Evolutionary conservation across 2,797 vertebrate species (phyloP).

Genomic region (Xiphophorus birchmanni): DNA sequence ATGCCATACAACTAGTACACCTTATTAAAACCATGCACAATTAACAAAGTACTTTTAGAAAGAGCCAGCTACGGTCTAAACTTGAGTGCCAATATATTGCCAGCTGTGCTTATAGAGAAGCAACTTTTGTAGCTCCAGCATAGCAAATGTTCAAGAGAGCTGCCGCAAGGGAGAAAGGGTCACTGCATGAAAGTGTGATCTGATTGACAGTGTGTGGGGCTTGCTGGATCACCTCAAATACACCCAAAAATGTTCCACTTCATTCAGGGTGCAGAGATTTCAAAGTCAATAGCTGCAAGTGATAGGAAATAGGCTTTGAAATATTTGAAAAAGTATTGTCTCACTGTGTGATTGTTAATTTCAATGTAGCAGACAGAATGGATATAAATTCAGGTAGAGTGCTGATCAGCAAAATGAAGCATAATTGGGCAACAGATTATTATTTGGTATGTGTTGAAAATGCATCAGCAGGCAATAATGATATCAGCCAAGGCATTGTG

Average conservation of each 20-base stretch:
- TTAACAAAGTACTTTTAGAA: conserved; percentile 47
- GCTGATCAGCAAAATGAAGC: not conserved
- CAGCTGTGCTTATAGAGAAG: conserved; percentile 51
- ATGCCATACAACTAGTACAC: conserved; percentile 23
- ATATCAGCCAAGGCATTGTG: not conserved
- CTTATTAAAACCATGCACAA: conserved; percentile 36
- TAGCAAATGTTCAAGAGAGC: conserved; percentile 30
- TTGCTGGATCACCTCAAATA: conserved; percentile 33
- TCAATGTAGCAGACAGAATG: not conserved
- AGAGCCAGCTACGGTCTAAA: conserved; percentile 38
- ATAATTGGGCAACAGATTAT: not conserved
- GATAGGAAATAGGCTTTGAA: not conserved
- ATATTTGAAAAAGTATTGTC: not conserved
- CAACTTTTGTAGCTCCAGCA: conserved; percentile 34
- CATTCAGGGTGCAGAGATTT: conserved; percentile 10
- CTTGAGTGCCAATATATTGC: conserved; percentile 33
- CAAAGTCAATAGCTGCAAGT: not conserved
- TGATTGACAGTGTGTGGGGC: conserved; percentile 45
- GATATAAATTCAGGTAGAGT: not conserved
- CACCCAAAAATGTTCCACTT: conserved; percentile 28
- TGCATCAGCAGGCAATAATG: not conserved
- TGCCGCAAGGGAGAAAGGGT: conserved; percentile 42
- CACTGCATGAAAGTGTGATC: conserved; percentile 45
- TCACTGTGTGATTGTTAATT: not conserved
- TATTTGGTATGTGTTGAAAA: not conserved